Conservation (phyloP, 92 coral and sea anemone genomes). For the Plumapathes pennacea region DNA sequence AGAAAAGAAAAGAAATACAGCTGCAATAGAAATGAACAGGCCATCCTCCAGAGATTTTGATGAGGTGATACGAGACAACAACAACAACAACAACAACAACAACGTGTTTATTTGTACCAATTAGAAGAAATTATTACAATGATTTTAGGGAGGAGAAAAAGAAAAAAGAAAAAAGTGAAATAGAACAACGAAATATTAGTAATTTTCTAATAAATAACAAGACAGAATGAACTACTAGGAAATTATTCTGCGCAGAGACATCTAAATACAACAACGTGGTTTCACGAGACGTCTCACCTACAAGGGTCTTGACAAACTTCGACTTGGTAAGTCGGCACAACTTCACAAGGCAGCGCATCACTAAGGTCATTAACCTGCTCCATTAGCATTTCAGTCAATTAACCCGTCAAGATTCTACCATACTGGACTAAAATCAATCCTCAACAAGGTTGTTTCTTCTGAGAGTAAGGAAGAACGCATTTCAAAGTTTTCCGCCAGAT, state of each 20-base stretch:
- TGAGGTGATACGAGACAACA: not conserved
- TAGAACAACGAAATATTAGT: not conserved
- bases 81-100: not conserved
- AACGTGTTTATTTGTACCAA: not conserved
- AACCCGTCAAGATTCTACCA: not conserved
- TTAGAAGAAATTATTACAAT: not conserved
- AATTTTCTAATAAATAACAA: not conserved
- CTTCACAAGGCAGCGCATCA: slow-evolving; percentile 89
- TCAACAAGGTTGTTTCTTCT: not conserved
- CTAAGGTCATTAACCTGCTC: slow-evolving; percentile 93
- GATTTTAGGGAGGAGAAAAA: not conserved
- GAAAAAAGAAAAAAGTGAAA: too few species aligned
- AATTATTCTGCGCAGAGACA: not conserved
- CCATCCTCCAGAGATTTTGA: not conserved
- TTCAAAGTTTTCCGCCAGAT: slow-evolving; percentile 85
- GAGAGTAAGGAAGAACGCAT: not conserved
- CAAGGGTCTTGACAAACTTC: slow-evolving; percentile 83
- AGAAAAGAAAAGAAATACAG: not conserved
- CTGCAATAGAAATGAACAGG: not conserved
- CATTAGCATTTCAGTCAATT: slow-evolving; percentile 29
- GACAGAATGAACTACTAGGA: not conserved
- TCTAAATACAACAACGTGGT: not conserved
- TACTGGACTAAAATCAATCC: too few species aligned
- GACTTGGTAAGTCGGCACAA: slow-evolving; percentile 60
- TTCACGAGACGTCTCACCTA: slow-evolving; percentile 48